Conservation (phyloP, 2,797 vertebrate species). For the Bufotes viridis region DNA sequence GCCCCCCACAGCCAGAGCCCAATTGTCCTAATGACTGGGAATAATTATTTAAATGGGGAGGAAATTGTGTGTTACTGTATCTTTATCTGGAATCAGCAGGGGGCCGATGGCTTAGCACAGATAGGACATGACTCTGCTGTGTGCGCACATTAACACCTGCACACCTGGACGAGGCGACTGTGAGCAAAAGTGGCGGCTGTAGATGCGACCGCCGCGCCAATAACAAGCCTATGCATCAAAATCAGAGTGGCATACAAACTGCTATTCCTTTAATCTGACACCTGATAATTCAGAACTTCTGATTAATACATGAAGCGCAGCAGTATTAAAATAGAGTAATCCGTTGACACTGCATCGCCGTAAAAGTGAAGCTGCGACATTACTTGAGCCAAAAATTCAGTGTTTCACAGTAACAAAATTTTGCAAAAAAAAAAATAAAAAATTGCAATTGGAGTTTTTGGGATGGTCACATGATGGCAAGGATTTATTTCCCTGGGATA, state of each 20-base stretch:
- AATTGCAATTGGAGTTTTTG: no score
- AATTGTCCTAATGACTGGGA: conserved; percentile 73
- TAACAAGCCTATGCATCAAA: not conserved
- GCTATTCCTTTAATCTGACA: not conserved
- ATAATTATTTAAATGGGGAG: conserved; percentile 70
- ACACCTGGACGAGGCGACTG: conserved; percentile 62
- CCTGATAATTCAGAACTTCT: no score
- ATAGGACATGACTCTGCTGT: conserved; percentile 79
- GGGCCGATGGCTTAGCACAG: conserved; percentile 72
- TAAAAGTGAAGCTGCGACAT: no score
- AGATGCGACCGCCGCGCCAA: not conserved
- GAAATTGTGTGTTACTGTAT: conserved; percentile 70
- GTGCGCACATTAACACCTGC: conserved; percentile 79
- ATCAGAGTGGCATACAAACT: not conserved
- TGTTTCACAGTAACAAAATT: no score
- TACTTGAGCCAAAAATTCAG: no score
- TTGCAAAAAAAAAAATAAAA: no score
- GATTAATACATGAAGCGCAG: no score
- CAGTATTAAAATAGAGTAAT: no score
- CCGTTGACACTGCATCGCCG: no score
- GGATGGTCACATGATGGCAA: no score
- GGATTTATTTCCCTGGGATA: no score
- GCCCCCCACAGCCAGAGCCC: conserved; percentile 64
- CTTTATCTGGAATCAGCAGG: conserved; percentile 71
- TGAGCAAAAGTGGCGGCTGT: not conserved